phyloP scores from a whole-genome alignment of 2,888 invertebrate genomes.

The Geophilus truncorum region DNA sequence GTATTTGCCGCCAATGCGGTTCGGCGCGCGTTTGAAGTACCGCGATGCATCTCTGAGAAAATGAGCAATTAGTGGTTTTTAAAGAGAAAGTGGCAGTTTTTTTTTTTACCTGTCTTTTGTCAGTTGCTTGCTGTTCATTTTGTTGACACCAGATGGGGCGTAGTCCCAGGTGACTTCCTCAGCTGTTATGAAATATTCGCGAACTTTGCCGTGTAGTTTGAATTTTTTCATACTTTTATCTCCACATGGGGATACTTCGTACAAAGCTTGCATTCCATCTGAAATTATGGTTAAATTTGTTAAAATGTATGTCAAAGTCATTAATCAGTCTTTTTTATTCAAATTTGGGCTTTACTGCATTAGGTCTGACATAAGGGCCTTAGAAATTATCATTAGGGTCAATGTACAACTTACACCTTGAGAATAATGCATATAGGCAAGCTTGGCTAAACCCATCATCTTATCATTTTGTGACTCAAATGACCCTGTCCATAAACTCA shows the following conservation, averaged over 20 bases:
- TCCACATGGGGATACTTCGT: slow-evolving; percentile 35
- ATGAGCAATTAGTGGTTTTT: not conserved
- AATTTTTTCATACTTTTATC: not conserved
- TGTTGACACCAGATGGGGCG: slow-evolving; percentile 38
- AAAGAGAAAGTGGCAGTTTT: not conserved
- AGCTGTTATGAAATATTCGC: slow-evolving; percentile 38
- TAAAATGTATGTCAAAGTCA: not conserved
- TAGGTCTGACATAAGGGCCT: too few relatives aligned
- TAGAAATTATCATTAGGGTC: too few relatives aligned
- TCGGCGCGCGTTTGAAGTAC: slow-evolving; percentile 9
- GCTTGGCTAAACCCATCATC: too few relatives aligned
- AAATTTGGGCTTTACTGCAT: too few relatives aligned
- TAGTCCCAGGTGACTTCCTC: slow-evolving; percentile 39
- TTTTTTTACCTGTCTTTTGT: slow-evolving; percentile 32
- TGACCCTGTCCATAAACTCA: too few relatives aligned
- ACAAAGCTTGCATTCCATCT: slow-evolving; percentile 39
- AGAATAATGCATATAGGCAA: too few relatives aligned
- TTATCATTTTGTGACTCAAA: too few relatives aligned
- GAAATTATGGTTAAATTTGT: not conserved
- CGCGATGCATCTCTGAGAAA: not conserved
- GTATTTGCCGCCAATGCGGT: slow-evolving; percentile 39
- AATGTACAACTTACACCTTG: too few relatives aligned
- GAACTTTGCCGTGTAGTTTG: not conserved
- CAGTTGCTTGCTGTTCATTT: slow-evolving; percentile 29
- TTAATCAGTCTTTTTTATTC: too few relatives aligned